These are phyloP conservation scores for Anastatus disparis DNA, from an alignment of 1,140 invertebrate genomes.

Conservation along the genomic window DNA sequence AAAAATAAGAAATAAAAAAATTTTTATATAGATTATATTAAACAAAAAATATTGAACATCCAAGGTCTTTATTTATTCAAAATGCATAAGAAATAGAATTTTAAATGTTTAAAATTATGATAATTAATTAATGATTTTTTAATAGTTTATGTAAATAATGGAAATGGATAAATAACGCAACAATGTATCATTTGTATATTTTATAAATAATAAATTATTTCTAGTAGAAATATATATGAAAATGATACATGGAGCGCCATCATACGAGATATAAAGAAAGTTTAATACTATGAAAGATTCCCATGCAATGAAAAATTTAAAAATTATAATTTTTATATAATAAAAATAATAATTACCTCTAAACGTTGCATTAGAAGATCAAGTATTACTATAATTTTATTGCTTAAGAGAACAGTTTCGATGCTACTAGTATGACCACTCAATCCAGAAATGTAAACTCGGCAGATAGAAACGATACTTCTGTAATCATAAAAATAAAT, in stretches of 20 bases:
- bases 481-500: constrained; percentile 60
- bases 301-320: background rate
- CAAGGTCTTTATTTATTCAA: too few relatives aligned
- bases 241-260: background rate
- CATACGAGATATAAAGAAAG: background rate
- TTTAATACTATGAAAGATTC: background rate
- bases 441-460: constrained; percentile 71
- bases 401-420: constrained; percentile 76
- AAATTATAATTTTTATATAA: background rate
- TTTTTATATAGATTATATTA: too few relatives aligned
- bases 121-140: too few relatives aligned
- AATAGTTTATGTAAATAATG: too few relatives aligned
- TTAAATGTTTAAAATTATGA: too few relatives aligned
- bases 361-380: constrained; percentile 77
- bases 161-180: too few relatives aligned
- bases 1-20: too few relatives aligned
- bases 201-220: too few relatives aligned
- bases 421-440: constrained; percentile 70
- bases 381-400: constrained; percentile 74
- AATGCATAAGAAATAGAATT: too few relatives aligned
- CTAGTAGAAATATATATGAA: too few relatives aligned
- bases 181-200: too few relatives aligned
- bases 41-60: too few relatives aligned
- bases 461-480: constrained; percentile 72
- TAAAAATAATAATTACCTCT: constrained; percentile 65